Percentiles rank a stretch among this genome's conserved stretches.
Evolutionary conservation across 2,113 vertebrate genomes (phyloP).

Genomic region (Felis catus): DNA sequence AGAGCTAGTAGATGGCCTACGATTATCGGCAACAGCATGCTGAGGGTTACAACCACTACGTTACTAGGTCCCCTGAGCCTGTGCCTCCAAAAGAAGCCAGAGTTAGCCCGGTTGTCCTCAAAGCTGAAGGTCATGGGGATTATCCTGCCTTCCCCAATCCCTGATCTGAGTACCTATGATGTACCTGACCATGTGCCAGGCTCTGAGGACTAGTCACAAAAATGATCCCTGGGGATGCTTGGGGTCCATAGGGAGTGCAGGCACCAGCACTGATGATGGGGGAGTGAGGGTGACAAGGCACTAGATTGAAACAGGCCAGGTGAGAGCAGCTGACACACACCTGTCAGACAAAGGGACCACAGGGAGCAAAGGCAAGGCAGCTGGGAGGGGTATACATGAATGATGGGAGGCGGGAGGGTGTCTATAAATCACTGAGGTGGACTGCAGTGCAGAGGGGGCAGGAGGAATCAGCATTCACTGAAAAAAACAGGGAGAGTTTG

Average conservation of each 20-base stretch:
- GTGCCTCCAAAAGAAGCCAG: neutral
- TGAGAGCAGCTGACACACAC: neutral
- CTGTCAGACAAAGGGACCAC: neutral
- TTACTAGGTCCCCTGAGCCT: neutral
- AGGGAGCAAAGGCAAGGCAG: neutral
- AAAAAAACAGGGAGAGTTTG: neutral
- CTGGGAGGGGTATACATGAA: too few species aligned
- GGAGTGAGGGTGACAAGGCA: neutral
- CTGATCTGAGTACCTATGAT: neutral
- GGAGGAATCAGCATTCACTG: neutral
- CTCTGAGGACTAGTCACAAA: neutral
- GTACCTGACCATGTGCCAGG: neutral
- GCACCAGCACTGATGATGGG: neutral
- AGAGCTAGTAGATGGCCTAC: neutral
- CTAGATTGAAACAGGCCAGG: neutral
- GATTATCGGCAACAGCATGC: neutral
- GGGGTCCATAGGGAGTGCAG: neutral
- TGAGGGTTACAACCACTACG: neutral
- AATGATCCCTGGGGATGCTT: neutral
- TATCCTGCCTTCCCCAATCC: fast-evolving
- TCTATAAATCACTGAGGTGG: neutral
- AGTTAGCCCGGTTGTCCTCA: neutral
- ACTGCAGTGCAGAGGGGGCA: neutral
- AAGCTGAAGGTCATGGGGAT: neutral
- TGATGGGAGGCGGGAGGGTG: neutral